Conservation (phyloP, 2,888 invertebrate species). For the Anaspis maculata region DNA sequence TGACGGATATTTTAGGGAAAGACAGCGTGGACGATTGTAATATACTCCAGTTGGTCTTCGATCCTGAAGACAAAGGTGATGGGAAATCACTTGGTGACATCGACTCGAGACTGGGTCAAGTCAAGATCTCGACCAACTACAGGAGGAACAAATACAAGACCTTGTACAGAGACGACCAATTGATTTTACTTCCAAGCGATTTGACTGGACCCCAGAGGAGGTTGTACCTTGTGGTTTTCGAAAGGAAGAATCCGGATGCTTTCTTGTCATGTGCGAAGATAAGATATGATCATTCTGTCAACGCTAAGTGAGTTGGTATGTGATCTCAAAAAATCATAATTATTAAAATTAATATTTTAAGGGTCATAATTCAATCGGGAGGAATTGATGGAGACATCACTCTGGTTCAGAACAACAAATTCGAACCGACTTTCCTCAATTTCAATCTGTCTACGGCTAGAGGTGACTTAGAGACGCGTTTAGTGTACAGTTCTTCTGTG, state of each 20-base stretch:
- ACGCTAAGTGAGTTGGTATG: slow-evolving; percentile 56
- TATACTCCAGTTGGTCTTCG: slow-evolving; percentile 74
- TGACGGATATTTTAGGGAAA: slow-evolving; percentile 82
- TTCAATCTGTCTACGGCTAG: slow-evolving; percentile 60
- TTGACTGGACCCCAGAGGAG: slow-evolving; percentile 67
- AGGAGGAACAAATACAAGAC: slow-evolving; percentile 48
- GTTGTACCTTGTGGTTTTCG: slow-evolving; percentile 74
- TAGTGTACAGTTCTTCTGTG: slow-evolving; percentile 66
- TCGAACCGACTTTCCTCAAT: slow-evolving; percentile 74
- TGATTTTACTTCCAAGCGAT: slow-evolving; percentile 64
- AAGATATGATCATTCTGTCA: slow-evolving; percentile 54
- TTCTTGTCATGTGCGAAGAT: slow-evolving; percentile 80
- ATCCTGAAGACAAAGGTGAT: slow-evolving; percentile 61
- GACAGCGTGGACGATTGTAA: slow-evolving; percentile 73
- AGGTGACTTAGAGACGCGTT: slow-evolving; percentile 58
- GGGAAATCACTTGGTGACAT: slow-evolving; percentile 72
- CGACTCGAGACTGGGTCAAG: slow-evolving; percentile 64
- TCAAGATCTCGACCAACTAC: slow-evolving; percentile 61
- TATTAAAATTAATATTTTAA: no score
- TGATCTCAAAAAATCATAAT: neutral
- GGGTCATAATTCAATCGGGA: slow-evolving; percentile 63
- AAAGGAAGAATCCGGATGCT: slow-evolving; percentile 64
- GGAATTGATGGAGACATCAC: slow-evolving; percentile 75
- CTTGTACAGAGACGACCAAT: slow-evolving; percentile 60
- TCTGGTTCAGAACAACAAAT: slow-evolving; percentile 71